Base-by-base conservation (phyloP, 2,888 invertebrate genomes). In the Sminthurinus aureus region DNA sequence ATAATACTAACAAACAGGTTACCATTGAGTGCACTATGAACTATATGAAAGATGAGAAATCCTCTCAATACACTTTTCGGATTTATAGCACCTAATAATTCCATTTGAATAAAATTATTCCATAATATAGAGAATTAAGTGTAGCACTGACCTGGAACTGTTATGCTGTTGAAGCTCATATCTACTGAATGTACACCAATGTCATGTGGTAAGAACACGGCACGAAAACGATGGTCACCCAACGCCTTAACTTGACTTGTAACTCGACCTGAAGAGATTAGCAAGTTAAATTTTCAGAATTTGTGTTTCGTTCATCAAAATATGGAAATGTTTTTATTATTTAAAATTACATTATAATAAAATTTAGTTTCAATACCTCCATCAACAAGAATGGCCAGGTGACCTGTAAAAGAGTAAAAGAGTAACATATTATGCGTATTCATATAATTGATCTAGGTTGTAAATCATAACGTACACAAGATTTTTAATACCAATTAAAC, bases 321-420 rank as follows among this genome's bases (percentile, higher is more conserved):
- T n/a, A n/a, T n/a, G n/a, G n/a, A n/a, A n/a, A 50, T 22, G 11
- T 77, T 22, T 77, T 77, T 13, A 18, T 24, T 24, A 77, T 15
- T 26, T 76, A 50, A 69, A 69, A n/a, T 26, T 66, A 12, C 15
- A 69, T 76, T 22, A 73, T 67, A 24, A 8, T 79, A 66, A 67
- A 50, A 20, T 38, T 18, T 15, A 50, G 50, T 79, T 38, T 13
- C 11, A 13, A 77, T 81, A 6, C 98, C 96, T 67, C 97, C 98
- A 89, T 98, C 98, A 12, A 98, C 98, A 87, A 98, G 93, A 87
- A 99, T 95, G 91, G 98, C 98, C 87, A 99, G 91, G 91, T 98
- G 98, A 20, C 98, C 99, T 38, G 38, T 38, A 38, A 1, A 38
- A 38, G 38, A 38, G 38, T 6, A 38, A n/a, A n/a, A n/a, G n/a